Evolutionary conservation across 2,113 vertebrate genomes (phyloP).

Genomic region (Brachionichthys hirsutus): DNA sequence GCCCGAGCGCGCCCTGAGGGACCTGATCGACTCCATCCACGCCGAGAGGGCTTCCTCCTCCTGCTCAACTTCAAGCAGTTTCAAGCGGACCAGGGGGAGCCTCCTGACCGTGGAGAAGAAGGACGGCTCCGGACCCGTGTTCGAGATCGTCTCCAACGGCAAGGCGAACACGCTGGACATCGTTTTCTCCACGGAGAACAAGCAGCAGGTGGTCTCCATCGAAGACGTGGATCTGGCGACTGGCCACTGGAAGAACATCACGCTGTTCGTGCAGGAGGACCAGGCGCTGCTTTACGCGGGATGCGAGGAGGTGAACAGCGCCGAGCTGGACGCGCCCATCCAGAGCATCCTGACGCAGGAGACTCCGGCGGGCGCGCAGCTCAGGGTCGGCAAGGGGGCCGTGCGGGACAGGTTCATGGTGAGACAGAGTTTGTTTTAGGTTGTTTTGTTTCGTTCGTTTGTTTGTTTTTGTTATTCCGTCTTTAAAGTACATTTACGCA

Average conservation of each 20-base stretch:
- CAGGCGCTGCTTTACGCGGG: conserved; percentile 90
- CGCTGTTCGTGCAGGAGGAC: conserved; percentile 95
- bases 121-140: conserved; percentile 88
- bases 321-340: conserved; percentile 91
- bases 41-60: conserved; percentile 92
- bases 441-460: too few species aligned
- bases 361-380: conserved; percentile 79
- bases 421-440: conserved; percentile 43
- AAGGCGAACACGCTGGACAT: conserved; percentile 95
- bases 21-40: conserved; percentile 90
- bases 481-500: not conserved
- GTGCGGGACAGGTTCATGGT: conserved; percentile 96
- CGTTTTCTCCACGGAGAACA: conserved; percentile 86
- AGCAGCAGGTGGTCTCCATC: conserved; percentile 92
- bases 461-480: not conserved
- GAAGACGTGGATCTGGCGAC: conserved; percentile 92
- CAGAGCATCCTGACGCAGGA: conserved; percentile 89
- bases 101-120: conserved; percentile 89
- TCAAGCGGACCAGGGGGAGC: conserved; percentile 88
- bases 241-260: conserved; percentile 95
- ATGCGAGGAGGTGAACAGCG: conserved; percentile 91
- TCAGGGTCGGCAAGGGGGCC: conserved; percentile 92
- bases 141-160: conserved; percentile 94
- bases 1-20: conserved; percentile 87
- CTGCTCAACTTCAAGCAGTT: conserved; percentile 92